Evolutionary conservation across 2,888 invertebrate species (phyloP).

Genomic region (Zootermopsis nevadensis): DNA sequence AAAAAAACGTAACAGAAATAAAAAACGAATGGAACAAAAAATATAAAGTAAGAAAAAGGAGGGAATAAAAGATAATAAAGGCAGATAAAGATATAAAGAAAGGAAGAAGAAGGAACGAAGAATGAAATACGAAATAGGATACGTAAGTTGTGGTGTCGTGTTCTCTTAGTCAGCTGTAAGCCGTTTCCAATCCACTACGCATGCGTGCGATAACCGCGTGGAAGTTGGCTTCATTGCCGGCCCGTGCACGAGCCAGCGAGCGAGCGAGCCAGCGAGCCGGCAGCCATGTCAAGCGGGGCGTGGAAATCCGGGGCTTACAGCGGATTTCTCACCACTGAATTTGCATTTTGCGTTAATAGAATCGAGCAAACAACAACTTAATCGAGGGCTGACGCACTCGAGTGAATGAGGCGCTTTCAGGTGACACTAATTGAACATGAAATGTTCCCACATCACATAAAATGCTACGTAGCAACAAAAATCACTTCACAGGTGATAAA

Average conservation of each 20-base stretch:
- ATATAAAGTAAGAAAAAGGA: neutral
- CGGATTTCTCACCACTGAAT: conserved; percentile 22
- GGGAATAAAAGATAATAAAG: neutral
- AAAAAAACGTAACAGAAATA: too few relatives aligned
- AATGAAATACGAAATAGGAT: too few relatives aligned
- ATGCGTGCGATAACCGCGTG: too few relatives aligned
- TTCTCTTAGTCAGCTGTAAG: too few relatives aligned
- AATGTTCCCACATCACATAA: too few relatives aligned
- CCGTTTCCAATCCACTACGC: too few relatives aligned
- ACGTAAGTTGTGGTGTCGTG: too few relatives aligned
- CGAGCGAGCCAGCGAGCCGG: neutral
- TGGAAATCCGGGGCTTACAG: conserved; percentile 19
- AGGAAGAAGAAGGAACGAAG: neutral
- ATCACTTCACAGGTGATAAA: too few relatives aligned
- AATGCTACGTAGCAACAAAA: too few relatives aligned
- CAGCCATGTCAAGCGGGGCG: conserved; percentile 7
- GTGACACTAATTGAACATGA: too few relatives aligned
- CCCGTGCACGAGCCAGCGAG: neutral
- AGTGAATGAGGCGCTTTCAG: too few relatives aligned
- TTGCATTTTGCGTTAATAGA: conserved; percentile 30
- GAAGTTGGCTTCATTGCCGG: neutral
- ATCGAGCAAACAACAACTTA: conserved; percentile 13
- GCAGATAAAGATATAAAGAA: neutral
- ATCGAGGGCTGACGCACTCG: neutral
- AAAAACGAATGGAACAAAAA: too few relatives aligned